A percentile compares a stretch with the other conserved stretches of the same genome.
These are phyloP conservation scores for Phylloscopus trochiloides DNA, from an alignment of 2,113 vertebrate species.

Conservation along the genomic window DNA sequence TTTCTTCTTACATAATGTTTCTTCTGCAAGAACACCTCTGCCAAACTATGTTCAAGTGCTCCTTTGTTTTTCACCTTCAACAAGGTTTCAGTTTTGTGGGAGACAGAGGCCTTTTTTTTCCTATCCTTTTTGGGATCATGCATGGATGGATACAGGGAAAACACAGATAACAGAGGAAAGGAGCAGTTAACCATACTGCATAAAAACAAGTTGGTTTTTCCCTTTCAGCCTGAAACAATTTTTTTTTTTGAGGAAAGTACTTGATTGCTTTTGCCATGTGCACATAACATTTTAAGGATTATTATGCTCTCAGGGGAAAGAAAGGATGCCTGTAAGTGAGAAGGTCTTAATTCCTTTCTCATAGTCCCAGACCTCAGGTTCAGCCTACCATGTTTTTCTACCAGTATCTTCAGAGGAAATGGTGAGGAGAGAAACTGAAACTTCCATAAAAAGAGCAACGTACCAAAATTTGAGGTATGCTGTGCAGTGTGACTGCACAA, in stretches of 20 bases:
- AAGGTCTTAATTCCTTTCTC: neutral
- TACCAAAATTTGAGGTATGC: neutral
- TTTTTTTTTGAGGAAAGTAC: neutral
- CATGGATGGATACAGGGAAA: neutral
- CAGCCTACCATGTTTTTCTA: neutral
- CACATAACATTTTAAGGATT: neutral
- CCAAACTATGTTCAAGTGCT: neutral
- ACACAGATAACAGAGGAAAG: neutral
- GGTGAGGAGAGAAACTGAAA: neutral
- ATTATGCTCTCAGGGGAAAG: neutral
- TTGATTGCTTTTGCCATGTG: fast-evolving
- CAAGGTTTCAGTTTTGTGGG: neutral
- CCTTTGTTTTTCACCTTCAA: neutral
- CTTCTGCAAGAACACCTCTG: neutral
- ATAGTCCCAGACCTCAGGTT: neutral
- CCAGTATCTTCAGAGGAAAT: neutral
- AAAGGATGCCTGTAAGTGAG: neutral
- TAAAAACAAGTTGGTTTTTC: neutral
- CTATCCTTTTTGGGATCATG: neutral
- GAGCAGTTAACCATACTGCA: neutral
- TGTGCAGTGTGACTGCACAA: neutral
- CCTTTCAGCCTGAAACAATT: neutral
- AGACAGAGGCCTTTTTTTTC: neutral
- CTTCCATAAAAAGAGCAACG: neutral
- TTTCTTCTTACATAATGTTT: neutral